Evolutionary conservation across 2,113 vertebrate species (phyloP).

Genomic region (Oncorhynchus nerka): DNA sequence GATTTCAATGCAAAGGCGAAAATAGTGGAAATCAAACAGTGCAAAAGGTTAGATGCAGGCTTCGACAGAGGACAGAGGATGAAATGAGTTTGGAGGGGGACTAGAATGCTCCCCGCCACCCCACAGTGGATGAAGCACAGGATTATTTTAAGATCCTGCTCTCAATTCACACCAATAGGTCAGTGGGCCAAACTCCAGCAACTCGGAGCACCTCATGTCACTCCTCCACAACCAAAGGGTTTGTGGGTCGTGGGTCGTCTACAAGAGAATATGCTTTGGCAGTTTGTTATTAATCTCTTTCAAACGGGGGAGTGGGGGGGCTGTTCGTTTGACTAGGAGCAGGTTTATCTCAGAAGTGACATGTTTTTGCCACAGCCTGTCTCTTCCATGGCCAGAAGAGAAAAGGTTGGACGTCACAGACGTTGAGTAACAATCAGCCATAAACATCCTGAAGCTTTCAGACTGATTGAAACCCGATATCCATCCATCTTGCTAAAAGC

Average conservation of each 20-base stretch:
- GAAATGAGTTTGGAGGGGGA: constrained; percentile 26
- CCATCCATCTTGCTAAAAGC: constrained; percentile 19
- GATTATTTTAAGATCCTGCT: constrained; percentile 77
- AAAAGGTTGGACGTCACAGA: constrained; percentile 15
- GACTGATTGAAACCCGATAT: not conserved
- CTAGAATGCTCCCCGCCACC: constrained; percentile 22
- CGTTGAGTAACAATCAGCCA: constrained; percentile 1
- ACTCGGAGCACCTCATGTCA: not conserved
- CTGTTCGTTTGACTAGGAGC: not conserved
- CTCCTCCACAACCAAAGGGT: not conserved
- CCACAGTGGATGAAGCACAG: constrained; percentile 55
- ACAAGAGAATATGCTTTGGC: not conserved
- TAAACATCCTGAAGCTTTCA: not conserved
- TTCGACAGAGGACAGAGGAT: constrained; percentile 18
- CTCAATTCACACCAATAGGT: constrained; percentile 59
- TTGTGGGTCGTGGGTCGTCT: not conserved
- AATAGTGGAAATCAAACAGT: too few relatives aligned
- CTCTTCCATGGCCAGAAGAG: not conserved
- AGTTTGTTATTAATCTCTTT: too few relatives aligned
- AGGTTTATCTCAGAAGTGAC: too few relatives aligned
- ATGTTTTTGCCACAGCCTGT: too few relatives aligned
- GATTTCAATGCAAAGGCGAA: too few relatives aligned
- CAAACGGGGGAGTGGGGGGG: too few relatives aligned
- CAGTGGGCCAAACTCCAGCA: constrained; percentile 44
- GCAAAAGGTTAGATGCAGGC: constrained; percentile 12